phyloP scores from a whole-genome alignment of 2,113 vertebrate species.

The Megaptera novaeangliae region DNA sequence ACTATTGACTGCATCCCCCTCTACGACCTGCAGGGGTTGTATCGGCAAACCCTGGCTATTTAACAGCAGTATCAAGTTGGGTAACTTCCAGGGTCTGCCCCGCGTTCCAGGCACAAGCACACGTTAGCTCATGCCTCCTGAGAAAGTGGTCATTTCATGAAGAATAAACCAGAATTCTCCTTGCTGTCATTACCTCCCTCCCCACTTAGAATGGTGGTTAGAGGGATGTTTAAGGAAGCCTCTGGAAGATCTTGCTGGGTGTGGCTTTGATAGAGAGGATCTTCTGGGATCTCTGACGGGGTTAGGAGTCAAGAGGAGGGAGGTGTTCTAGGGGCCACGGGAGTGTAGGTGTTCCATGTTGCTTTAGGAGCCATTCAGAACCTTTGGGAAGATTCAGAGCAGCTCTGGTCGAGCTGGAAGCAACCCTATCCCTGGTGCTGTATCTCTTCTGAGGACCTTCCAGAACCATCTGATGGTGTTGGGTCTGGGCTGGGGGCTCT shows the following conservation, averaged over 20 bases:
- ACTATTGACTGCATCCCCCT: neutral
- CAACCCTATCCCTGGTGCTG: rapidly evolving
- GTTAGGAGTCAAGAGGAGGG: neutral
- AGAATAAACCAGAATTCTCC: neutral
- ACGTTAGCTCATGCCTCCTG: neutral
- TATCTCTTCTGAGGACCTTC: neutral
- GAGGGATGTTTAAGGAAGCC: neutral
- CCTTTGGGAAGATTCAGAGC: neutral
- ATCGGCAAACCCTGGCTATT: neutral
- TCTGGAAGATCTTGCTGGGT: neutral
- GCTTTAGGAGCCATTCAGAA: neutral
- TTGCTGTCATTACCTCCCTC: neutral
- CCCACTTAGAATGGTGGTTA: neutral
- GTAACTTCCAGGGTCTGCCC: neutral
- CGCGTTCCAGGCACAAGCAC: neutral
- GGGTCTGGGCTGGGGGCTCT: neutral
- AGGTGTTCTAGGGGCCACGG: neutral
- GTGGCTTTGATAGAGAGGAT: neutral
- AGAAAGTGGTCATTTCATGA: neutral
- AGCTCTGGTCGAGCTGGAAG: neutral
- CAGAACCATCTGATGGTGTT: neutral
- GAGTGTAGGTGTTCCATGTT: neutral
- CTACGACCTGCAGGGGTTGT: neutral
- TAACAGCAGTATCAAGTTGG: neutral
- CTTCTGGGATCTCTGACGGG: neutral